Conservation (phyloP, 2,888 invertebrate species). For the Zeuzera pyrina region DNA sequence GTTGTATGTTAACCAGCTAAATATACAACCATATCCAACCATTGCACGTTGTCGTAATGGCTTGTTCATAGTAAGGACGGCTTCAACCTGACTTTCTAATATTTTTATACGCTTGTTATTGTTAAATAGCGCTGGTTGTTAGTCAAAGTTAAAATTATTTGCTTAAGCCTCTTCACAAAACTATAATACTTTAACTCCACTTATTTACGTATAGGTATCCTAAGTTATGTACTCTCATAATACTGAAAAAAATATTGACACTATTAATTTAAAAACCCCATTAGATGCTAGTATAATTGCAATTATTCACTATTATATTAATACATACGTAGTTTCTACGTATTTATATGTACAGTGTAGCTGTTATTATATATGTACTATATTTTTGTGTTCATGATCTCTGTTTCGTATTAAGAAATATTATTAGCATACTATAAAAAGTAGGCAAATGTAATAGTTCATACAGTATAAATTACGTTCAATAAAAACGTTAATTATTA, state of each 20-base stretch:
- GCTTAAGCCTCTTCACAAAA: too few relatives aligned
- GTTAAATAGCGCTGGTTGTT: too few relatives aligned
- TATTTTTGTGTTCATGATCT: conserved; percentile 40
- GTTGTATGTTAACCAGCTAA: too few relatives aligned
- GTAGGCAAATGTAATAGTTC: conserved; percentile 58
- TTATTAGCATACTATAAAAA: conserved; percentile 30
- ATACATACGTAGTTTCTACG: conserved; percentile 2
- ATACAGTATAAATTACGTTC: conserved; percentile 56
- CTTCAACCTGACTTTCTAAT: conserved; percentile 10
- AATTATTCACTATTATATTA: background rate
- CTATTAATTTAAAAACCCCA: too few relatives aligned
- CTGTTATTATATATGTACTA: conserved; percentile 20
- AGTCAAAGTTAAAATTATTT: too few relatives aligned
- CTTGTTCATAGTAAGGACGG: background rate
- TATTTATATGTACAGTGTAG: conserved; percentile 21
- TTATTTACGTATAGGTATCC: too few relatives aligned
- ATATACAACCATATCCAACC: too few relatives aligned
- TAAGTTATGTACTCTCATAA: too few relatives aligned
- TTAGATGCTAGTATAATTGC: too few relatives aligned
- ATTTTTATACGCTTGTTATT: conserved; percentile 44
- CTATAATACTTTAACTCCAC: too few relatives aligned
- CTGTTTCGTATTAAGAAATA: conserved; percentile 19
- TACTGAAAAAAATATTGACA: too few relatives aligned
- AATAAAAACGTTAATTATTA: conserved; percentile 65
- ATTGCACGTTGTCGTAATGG: background rate